Base-by-base conservation (phyloP, 92 coral and sea anemone genomes). In the Blastomussa wellsi region DNA sequence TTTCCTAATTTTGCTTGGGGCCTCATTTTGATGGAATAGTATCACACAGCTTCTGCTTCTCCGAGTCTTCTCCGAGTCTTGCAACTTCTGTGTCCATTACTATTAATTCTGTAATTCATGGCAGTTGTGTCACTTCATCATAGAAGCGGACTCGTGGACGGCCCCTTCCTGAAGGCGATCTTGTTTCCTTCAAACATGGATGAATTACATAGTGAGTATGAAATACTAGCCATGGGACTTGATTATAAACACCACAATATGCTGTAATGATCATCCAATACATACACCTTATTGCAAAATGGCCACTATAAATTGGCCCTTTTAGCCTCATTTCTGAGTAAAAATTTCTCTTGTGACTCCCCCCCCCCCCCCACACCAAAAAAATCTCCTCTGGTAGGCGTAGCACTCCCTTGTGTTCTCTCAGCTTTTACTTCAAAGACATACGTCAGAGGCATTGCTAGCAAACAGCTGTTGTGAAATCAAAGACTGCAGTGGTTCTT, bases 71-170 rank as follows among this genome's bases (percentile, higher is more conserved):
- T n/a, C 26, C 37, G 75, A 19, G 28, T 70, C 75, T 70, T 68
- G 38, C 5, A n/a, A 32, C 75, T 17, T 0, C 26, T 70, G 17
- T 19, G 75, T 12, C 41, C 44, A 20, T 70, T 24, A 28, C 20
- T 64, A 10, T 64, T 33, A 26, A 14, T 31, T 53, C 70, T 20
- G 41, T 31, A 28, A 41, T 83, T 62, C 57, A 83, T 57, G 86
- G 86, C 14, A 83, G 55, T 48, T 83, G 88, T 6, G 93, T 92
- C 28, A 93, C 94, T 80, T 94, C 95, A 84, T 96, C 98, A 83
- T 89, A 90, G 92, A 96, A 96, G 51, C 98, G 93, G 38, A 96
- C 98, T 78, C 91, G 90, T 13, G 93, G 89, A 49, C 92, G 96
- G n/a, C 64, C 86, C 89, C 89, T 86, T 69, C 77, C 86, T 86